Conservation (phyloP, 2,797 vertebrate genomes). For the Paramormyrops hopkinsi region DNA sequence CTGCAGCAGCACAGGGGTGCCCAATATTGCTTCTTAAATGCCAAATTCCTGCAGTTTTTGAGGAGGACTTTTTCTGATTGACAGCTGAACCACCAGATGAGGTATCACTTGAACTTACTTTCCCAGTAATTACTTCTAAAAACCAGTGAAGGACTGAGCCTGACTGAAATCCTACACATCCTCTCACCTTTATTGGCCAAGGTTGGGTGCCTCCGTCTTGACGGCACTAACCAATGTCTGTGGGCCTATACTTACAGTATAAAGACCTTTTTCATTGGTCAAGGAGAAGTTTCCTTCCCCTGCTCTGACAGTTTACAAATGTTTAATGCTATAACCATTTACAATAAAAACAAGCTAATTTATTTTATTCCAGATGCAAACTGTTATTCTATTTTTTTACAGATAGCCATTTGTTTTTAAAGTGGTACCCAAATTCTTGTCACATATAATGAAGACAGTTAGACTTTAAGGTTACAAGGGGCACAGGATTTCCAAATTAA, state of each 20-base stretch:
- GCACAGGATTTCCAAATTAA: not conserved
- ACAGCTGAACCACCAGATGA: not conserved
- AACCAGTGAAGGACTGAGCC: not conserved
- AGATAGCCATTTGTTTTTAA: not conserved
- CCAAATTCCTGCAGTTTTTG: not conserved
- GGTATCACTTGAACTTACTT: not conserved
- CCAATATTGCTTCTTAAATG: not conserved
- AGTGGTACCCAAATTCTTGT: not conserved
- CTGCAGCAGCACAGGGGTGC: not conserved
- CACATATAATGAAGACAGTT: not conserved
- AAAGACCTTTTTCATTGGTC: not conserved
- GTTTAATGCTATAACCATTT: not conserved
- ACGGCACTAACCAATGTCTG: not conserved
- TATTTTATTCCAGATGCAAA: not conserved
- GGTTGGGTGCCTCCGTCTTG: not conserved
- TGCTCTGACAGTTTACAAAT: not conserved
- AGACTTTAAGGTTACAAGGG: not conserved
- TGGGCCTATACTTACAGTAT: not conserved
- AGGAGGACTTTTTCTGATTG: not conserved
- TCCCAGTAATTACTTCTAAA: not conserved
- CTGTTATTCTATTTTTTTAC: not conserved
- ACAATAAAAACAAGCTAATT: not conserved
- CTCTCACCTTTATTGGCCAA: not conserved
- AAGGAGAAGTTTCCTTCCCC: not conserved
- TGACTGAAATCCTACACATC: not conserved